A percentile compares a stretch with the other conserved stretches of the same genome.
Conservation (phyloP, 1,140 invertebrate genomes). For the Eumaeus atala region DNA sequence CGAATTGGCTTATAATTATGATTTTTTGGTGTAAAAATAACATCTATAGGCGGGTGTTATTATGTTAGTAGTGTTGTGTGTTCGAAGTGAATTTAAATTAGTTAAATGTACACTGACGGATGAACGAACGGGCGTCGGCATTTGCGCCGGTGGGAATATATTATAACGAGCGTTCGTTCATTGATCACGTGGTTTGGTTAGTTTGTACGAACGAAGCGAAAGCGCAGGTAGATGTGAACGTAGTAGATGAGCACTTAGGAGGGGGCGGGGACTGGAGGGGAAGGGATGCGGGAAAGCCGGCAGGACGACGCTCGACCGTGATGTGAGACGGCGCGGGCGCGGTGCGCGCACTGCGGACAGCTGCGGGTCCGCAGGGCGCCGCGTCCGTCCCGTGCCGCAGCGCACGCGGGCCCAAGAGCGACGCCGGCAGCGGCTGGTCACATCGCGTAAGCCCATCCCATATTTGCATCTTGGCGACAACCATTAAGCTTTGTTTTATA, state of each 20-base stretch:
- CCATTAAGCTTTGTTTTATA: conserved; percentile 74
- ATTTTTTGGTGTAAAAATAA: conserved; percentile 70
- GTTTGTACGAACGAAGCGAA: conserved; percentile 62
- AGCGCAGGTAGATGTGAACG: conserved; percentile 44
- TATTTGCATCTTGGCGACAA: conserved; percentile 71
- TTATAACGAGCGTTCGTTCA: conserved; percentile 58
- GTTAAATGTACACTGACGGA: conserved; percentile 29
- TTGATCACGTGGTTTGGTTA: conserved; percentile 55
- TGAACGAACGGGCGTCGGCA: conserved; percentile 57
- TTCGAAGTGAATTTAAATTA: conserved; percentile 48
- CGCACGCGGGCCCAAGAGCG: conserved; percentile 69
- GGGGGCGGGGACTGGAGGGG: conserved; percentile 24
- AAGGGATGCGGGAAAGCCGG: conserved; percentile 43
- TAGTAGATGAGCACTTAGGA: conserved; percentile 22
- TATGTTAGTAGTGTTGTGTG: conserved; percentile 70
- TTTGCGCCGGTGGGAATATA: conserved; percentile 9
- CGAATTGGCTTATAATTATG: conserved; percentile 1
- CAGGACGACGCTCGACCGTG: conserved; percentile 51
- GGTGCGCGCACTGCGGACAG: conserved; percentile 39
- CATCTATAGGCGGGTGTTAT: conserved; percentile 61
- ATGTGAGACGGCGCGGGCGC: conserved; percentile 57
- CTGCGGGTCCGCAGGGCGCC: conserved; percentile 39
- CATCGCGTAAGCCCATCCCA: conserved; percentile 80
- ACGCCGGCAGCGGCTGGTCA: conserved; percentile 76
- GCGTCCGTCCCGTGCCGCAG: conserved; percentile 52